Percentiles rank a stretch among this genome's conserved stretches.
These are phyloP conservation scores for Tetramorium parvispinum DNA, from an alignment of 1,140 invertebrate species.

Conservation along the genomic window DNA sequence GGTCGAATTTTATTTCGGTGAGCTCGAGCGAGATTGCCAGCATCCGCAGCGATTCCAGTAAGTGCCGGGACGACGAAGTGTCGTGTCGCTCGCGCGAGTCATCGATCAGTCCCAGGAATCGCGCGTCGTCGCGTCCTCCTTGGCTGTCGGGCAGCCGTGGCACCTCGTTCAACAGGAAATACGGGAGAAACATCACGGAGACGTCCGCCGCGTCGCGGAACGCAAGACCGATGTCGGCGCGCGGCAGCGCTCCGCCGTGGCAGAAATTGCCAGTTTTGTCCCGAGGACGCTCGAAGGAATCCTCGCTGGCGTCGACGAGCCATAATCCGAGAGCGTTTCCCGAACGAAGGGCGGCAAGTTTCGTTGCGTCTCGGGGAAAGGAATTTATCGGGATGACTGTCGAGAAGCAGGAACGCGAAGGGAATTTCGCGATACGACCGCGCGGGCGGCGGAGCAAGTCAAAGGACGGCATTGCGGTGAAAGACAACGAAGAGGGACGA, in stretches of 20 bases:
- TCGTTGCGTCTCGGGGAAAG: not conserved
- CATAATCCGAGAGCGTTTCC: slow-evolving; percentile 8
- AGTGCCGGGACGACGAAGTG: slow-evolving; percentile 25
- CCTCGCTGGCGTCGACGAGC: not conserved
- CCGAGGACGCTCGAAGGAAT: not conserved
- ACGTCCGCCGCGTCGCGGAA: not conserved
- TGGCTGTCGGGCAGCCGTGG: slow-evolving; percentile 42
- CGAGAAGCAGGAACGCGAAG: not conserved
- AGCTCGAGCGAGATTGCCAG: slow-evolving; percentile 74
- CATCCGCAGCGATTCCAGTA: slow-evolving; percentile 66
- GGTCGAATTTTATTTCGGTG: slow-evolving; percentile 64
- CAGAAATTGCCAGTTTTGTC: not conserved
- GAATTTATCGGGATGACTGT: not conserved
- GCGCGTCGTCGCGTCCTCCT: not conserved
- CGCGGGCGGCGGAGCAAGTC: not conserved
- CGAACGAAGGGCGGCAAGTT: slow-evolving; percentile 9
- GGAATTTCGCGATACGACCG: not conserved
- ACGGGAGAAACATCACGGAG: not conserved
- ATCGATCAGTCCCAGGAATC: slow-evolving; percentile 38
- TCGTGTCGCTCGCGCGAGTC: slow-evolving; percentile 53
- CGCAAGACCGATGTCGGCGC: not conserved
- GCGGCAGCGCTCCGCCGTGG: not conserved
- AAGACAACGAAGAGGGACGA: not conserved
- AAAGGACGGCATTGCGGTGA: not conserved
- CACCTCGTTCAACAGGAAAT: slow-evolving; percentile 62